These are phyloP conservation scores for Gisinianus flammeolus DNA, from an alignment of 2,888 invertebrate genomes.

Conservation along the genomic window DNA sequence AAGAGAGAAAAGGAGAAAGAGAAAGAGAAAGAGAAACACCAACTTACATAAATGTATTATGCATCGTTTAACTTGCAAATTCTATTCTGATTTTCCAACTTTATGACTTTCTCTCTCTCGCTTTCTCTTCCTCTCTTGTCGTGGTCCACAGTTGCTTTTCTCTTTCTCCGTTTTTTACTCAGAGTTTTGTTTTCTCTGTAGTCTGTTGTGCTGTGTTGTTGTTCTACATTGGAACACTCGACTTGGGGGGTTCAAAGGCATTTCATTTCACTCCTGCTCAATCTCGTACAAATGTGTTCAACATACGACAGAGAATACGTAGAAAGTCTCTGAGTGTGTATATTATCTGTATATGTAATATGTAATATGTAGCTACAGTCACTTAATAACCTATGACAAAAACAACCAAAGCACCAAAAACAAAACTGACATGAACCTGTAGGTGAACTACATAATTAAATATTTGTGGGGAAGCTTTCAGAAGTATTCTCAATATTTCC, in stretches of 20 bases:
- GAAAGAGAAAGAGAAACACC: neutral
- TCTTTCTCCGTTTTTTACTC: neutral
- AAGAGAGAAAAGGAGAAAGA: neutral
- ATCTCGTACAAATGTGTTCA: too few relatives aligned
- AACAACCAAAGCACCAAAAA: neutral
- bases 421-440: neutral
- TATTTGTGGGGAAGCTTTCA: neutral
- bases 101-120: neutral
- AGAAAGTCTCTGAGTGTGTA: too few relatives aligned
- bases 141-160: neutral
- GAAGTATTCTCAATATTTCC: neutral
- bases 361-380: too few relatives aligned
- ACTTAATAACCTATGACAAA: neutral
- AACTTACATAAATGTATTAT: constrained; percentile 18
- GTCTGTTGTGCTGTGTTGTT: neutral
- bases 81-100: neutral
- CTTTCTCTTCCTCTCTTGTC: neutral
- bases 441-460: neutral
- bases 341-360: too few relatives aligned
- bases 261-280: too few relatives aligned
- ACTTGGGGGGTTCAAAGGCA: too few relatives aligned
- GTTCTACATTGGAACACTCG: too few relatives aligned
- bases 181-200: neutral
- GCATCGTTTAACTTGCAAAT: constrained; percentile 15
- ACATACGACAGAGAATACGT: too few relatives aligned